Evolutionary conservation across 2,888 invertebrate species (phyloP), one percentile per base, ranked within the genome.

Genomic region (Melanchra persicariae): DNA sequence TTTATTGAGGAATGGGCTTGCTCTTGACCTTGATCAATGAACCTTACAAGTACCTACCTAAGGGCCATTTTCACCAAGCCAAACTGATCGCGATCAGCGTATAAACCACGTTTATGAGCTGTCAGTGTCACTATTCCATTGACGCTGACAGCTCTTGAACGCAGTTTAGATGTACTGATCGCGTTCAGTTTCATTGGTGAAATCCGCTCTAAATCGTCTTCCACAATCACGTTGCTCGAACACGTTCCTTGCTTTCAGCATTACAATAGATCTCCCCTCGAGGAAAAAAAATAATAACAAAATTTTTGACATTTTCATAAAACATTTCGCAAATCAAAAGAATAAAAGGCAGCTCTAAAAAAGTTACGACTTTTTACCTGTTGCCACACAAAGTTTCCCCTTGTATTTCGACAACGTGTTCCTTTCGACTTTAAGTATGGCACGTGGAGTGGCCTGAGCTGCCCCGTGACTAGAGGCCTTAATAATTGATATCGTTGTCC

Each of bases 341-440:
- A 60, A 74, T 54, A 75, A 59, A 43, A 22, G 22, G 74, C 49
- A 75, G 40, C 43, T n/a, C 59, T 3, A 30, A 37, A 6, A 4
- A 76, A 24, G 5, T 24, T 1, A 24, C n/a, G 12, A 30, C 6
- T 43, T 77, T 70, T 76, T 47, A 19, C 26, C 24, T 24, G 57
- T 76, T 61, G 12, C 19, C 1, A 40, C 7, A 54, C 19, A 37
- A 57, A 59, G 12, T 34, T 59, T 47, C 12, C 10, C 45, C 7
- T 17, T 22, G 17, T 47, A 19, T 49, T 61, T 22, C 17, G 12
- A 6, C 26, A 74, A 51, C 68, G 8, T 43, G 51, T 19, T n/a
- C 17, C 45, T 40, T 9, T 5, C 12, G 26, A 34, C 12, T n/a
- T n/a, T 3, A 34, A 3, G 12, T 3, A 43, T 12, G 10, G 17